phyloP scores from a whole-genome alignment of 2,113 vertebrate genomes.

The Hipposideros armiger region DNA sequence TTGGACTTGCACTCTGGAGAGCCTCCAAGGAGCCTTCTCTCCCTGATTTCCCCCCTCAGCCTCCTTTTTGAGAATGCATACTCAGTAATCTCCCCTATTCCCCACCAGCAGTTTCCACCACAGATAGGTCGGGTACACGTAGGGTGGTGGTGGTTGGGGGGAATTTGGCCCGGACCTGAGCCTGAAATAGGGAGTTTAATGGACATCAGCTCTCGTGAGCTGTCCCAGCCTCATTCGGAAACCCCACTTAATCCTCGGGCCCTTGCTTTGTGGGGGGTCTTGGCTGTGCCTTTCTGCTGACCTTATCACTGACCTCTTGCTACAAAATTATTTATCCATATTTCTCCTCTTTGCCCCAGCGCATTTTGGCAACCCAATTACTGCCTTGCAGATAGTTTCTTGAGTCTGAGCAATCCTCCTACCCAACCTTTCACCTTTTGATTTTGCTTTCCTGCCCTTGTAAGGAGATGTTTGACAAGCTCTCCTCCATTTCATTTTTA shows the following conservation, averaged over 20 bases:
- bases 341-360: conserved; percentile 15
- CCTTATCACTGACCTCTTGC: conserved; percentile 21
- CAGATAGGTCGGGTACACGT: neutral
- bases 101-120: neutral
- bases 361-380: conserved; percentile 82
- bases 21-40: neutral
- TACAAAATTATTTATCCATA: conserved; percentile 66
- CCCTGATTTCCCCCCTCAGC: neutral
- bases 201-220: neutral
- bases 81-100: neutral
- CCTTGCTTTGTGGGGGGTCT: neutral
- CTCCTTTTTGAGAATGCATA: neutral
- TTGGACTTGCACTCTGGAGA: neutral
- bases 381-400: conserved; percentile 71
- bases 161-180: neutral
- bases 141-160: neutral
- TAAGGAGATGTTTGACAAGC: conserved; percentile 71
- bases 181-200: neutral
- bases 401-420: neutral
- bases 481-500: conserved; percentile 71
- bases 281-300: neutral
- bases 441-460: conserved; percentile 47
- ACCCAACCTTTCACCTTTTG: conserved; percentile 70
- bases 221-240: neutral
- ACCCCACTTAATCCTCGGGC: neutral